These are phyloP conservation scores for Zaprionus davidi DNA, from an alignment of 1,140 invertebrate species.

Conservation along the genomic window DNA sequence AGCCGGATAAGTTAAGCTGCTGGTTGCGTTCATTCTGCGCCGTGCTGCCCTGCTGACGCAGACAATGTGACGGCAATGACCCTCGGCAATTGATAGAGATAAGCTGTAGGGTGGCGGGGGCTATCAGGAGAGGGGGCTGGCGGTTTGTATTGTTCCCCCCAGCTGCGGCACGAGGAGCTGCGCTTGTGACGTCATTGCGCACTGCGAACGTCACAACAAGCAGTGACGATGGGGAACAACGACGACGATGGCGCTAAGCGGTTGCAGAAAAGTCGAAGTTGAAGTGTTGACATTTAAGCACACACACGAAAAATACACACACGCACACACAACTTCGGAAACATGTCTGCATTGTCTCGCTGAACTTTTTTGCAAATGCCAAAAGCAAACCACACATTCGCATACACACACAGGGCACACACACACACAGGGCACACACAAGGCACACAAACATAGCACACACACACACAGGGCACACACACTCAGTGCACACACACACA, in stretches of 20 bases:
- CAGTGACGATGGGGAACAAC: constrained; percentile 25
- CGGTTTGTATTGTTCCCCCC: neutral
- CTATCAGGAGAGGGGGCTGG: neutral
- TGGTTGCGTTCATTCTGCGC: too few relatives aligned
- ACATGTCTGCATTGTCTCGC: constrained; percentile 38
- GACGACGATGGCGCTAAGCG: neutral
- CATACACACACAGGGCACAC: too few relatives aligned
- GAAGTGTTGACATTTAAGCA: constrained; percentile 79
- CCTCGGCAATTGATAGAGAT: constrained; percentile 67
- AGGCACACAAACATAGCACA: neutral
- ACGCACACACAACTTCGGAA: constrained; percentile 19
- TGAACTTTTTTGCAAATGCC: constrained; percentile 62
- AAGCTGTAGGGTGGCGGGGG: constrained; percentile 13
- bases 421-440: neutral
- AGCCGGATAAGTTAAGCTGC: constrained; percentile 4
- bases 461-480: constrained; percentile 1
- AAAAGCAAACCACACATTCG: constrained; percentile 25
- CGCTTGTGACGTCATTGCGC: constrained; percentile 45
- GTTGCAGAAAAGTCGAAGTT: constrained; percentile 78
- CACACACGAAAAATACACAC: constrained; percentile 22
- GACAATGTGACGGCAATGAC: constrained; percentile 58
- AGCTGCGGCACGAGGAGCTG: neutral
- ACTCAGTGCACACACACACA: constrained; percentile 1
- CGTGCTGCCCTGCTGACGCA: constrained; percentile 49
- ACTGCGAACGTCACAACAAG: constrained; percentile 57